Base-by-base conservation (phyloP, 2,888 invertebrate genomes). In the Xanthia icteritia region DNA sequence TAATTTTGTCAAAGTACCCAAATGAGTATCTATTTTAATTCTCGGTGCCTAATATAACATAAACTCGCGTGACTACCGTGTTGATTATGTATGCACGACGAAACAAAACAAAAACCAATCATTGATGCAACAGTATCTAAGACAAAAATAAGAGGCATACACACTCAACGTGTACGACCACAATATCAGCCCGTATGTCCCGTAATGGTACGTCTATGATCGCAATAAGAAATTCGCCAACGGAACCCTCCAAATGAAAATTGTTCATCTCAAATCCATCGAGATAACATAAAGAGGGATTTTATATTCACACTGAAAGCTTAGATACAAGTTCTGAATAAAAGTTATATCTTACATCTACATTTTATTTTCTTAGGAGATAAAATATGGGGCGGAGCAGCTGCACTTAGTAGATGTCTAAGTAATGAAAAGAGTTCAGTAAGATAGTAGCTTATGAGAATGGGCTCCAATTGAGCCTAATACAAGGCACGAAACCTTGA, bases 201-300 rank as follows among this genome's bases (percentile, higher is more conserved):
- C 60, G 63, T 56, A 84, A 74, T 80, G 82, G 85, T 81, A 78
- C 83, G 78, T 82, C 83, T 83, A 87, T 88, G 88, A 88, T 89
- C 86, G 88, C 87, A 86, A 89, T 90, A 91, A 89, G 88, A 89
- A 48, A 89, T 91, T 90, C 88, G 84, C 88, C 87, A 87, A 84
- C 87, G 84, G 85, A 89, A 85, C 86, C 86, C 84, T 88, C 80
- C 83, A 89, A 88, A 90, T 91, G 89, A 90, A 91, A 91, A 90
- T 89, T 90, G 66, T 88, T 85, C 85, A 77, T 84, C 79, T 79
- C 71, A 68, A 82, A 83, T 86, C 79, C 81, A 81, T 80, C 70
- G 65, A 69, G 73, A 85, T 84, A 85, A 64, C 77, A 76, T 78
- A 82, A 86, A 85, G 73, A 81, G 60, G 78, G 73, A 70, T 83